A percentile compares a stretch with the other conserved stretches of the same genome.
phyloP scores from a whole-genome alignment of 2,797 vertebrate genomes.

The Cossypha caffra region DNA sequence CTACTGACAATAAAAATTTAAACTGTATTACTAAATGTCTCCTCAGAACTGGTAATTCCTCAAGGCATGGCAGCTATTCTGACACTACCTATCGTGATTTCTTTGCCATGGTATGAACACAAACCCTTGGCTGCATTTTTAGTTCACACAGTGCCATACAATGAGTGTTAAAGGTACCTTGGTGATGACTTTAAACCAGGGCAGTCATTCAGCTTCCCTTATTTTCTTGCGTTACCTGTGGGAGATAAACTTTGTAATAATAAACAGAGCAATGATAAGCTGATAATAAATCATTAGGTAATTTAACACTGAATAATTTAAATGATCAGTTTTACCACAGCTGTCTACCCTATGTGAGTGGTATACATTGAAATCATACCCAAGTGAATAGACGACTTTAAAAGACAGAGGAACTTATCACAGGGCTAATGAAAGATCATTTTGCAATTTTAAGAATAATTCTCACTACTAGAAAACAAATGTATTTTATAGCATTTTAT shows the following conservation, averaged over 20 bases:
- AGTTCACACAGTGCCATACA: neutral
- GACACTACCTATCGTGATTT: neutral
- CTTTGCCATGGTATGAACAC: neutral
- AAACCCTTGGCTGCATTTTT: neutral
- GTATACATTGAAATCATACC: neutral
- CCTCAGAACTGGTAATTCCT: neutral
- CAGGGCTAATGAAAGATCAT: neutral
- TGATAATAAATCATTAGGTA: neutral
- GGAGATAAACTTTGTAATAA: neutral
- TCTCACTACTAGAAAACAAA: neutral
- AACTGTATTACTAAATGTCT: neutral
- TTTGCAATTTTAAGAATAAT: neutral
- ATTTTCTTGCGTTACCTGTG: neutral
- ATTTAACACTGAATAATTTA: neutral
- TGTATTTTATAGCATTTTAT: neutral
- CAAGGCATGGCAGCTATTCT: neutral
- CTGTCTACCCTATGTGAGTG: neutral
- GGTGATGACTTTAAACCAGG: neutral
- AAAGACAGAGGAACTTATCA: neutral
- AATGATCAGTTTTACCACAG: neutral
- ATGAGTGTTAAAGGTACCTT: neutral
- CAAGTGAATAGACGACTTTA: neutral
- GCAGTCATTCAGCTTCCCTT: neutral
- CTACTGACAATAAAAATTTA: neutral
- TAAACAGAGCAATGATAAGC: neutral